Conservation (phyloP, 2,888 invertebrate genomes). For the Orthosia cruda region DNA sequence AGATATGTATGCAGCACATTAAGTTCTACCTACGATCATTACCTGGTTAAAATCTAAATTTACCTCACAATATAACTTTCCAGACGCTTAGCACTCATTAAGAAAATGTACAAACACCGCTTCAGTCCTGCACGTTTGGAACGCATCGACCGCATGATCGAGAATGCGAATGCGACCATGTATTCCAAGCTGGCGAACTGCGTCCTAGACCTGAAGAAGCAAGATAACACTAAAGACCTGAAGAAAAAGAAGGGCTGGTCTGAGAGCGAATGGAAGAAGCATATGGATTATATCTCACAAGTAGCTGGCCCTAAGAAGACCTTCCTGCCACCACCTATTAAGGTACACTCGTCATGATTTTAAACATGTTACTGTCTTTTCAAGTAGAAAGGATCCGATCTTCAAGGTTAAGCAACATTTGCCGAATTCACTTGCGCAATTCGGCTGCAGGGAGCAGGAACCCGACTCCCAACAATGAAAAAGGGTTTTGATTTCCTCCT, state of each 20-base stretch:
- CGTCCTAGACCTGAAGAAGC: constrained; percentile 83
- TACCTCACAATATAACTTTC: background rate
- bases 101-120: constrained; percentile 79
- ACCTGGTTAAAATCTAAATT: background rate
- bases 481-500: no score
- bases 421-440: no score
- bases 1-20: no score
- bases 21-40: background rate
- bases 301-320: constrained; percentile 82
- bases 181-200: constrained; percentile 87
- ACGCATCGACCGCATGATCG: constrained; percentile 85
- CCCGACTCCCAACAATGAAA: no score
- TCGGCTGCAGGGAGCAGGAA: no score
- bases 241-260: constrained; percentile 86
- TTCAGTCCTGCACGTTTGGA: constrained; percentile 82
- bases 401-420: no score
- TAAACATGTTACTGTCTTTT: background rate
- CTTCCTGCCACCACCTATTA: constrained; percentile 75
- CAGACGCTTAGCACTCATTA: constrained; percentile 81
- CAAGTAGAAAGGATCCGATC: no score
- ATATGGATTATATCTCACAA: constrained; percentile 86
- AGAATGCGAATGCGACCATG: constrained; percentile 81
- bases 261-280: constrained; percentile 89
- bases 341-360: constrained; percentile 68
- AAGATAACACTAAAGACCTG: constrained; percentile 78